Conservation (phyloP, 2,797 vertebrate genomes). For the Sardinella longiceps region DNA sequence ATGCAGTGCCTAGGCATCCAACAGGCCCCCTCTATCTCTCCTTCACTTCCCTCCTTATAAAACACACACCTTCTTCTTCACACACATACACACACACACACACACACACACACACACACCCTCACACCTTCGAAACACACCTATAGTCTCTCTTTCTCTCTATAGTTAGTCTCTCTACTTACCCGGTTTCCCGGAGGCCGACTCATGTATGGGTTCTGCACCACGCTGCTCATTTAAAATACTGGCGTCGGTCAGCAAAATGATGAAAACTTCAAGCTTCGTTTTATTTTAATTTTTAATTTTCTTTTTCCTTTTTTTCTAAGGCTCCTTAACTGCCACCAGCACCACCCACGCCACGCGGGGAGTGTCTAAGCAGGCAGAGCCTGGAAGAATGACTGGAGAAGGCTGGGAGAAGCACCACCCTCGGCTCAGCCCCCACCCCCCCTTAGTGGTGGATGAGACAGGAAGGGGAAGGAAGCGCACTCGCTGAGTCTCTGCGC, state of each 20-base stretch:
- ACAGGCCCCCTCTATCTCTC: not conserved
- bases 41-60: not conserved
- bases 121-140: too few species aligned
- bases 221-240: conserved; percentile 68
- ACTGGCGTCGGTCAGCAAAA: conserved; percentile 27
- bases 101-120: conserved; percentile 2
- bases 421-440: conserved; percentile 48
- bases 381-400: conserved; percentile 66
- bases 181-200: conserved; percentile 74
- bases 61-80: not conserved
- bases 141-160: not conserved
- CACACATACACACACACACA: conserved; percentile 7
- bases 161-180: conserved; percentile 72
- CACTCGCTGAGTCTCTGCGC: conserved; percentile 74
- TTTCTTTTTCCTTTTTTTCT: not conserved
- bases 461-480: conserved; percentile 59
- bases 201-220: conserved; percentile 72
- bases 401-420: conserved; percentile 45
- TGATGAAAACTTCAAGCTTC: conserved; percentile 40
- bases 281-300: conserved; percentile 29
- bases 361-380: conserved; percentile 62
- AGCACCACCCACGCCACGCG: not conserved
- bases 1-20: not conserved
- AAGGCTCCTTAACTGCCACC: not conserved
- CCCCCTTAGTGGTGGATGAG: conserved; percentile 56